Evolutionary conservation across 2,888 invertebrate species (phyloP), one percentile per base, ranked within the genome.

Genomic region (Spilosoma lubricipeda): DNA sequence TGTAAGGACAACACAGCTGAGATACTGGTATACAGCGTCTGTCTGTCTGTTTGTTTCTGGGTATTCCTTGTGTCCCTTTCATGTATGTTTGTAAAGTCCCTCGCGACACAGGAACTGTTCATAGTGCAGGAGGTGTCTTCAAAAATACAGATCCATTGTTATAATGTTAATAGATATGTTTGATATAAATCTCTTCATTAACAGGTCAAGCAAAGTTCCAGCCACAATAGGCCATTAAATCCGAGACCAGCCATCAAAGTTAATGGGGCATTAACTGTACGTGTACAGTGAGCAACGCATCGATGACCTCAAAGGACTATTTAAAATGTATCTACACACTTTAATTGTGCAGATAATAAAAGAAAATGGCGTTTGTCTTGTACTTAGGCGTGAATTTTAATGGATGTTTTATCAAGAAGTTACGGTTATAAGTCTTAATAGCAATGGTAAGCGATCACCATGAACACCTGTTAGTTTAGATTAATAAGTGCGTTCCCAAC

Each of bases 281-380:
- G 67, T 65, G 56, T 68, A 75, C 76, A 70, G 75, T 78, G 73
- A 73, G 78, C 77, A 74, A 77, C 77, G 78, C 79, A 77, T 76
- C 77, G 70, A 71, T 70, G 74, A 73, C 73, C 73, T 45, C 27
- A 33, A 48, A 27, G 63, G 64, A 52, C 56, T 72, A 45, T 39
- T 27, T n/a, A 69, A 65, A 63, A 64, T 68, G 45, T 30, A 64
- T 18, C 52, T n/a, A 11, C 52, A 33, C 36, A 63, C 3, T 63
- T 63, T 56, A 15, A 59, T 67, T 63, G 56, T n/a, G 33, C 68
- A n/a, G n/a, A 42, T 39, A 56, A 18, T 68, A n/a, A 59, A 56
- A 56, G 39, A 36, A 56, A 59, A 59, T 59, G 59, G 59, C 59
- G 15, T 13, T 27, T 59, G 59, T 59, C 13, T 15, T 13, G 27